Conservation (phyloP, 2,888 invertebrate genomes). For the Artemia sinica region DNA sequence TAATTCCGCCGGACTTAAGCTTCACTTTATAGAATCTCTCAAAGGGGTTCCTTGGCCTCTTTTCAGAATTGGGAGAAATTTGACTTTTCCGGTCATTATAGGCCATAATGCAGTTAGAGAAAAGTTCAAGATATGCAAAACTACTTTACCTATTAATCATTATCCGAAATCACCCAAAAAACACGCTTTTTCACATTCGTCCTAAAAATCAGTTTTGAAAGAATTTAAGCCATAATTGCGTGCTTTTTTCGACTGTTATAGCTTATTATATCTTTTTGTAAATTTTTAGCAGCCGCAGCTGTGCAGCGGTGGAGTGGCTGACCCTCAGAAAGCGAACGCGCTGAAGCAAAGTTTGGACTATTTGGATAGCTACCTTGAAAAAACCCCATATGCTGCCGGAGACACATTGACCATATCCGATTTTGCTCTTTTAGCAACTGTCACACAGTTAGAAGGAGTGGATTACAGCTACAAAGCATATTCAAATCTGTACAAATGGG, state of each 20-base stretch:
- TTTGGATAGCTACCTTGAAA: constrained; percentile 28
- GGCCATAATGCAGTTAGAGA: too few relatives aligned
- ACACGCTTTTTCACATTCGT: neutral
- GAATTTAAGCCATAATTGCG: neutral
- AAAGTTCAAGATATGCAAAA: too few relatives aligned
- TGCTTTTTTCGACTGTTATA: neutral
- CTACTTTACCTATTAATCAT: neutral
- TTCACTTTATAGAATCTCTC: too few relatives aligned
- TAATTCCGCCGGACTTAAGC: too few relatives aligned
- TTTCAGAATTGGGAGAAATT: too few relatives aligned
- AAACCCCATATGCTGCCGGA: constrained; percentile 28
- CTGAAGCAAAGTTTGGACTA: constrained; percentile 28
- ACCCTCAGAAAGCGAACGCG: constrained; percentile 28
- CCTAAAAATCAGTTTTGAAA: neutral
- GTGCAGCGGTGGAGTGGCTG: constrained; percentile 25
- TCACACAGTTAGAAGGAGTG: constrained; percentile 29
- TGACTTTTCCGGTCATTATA: too few relatives aligned
- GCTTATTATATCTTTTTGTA: constrained; percentile 4
- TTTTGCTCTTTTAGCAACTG: constrained; percentile 29
- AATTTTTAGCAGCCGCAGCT: constrained; percentile 25
- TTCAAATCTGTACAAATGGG: constrained; percentile 26
- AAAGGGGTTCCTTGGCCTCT: too few relatives aligned
- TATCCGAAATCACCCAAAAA: neutral
- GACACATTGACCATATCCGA: constrained; percentile 31
- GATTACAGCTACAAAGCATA: constrained; percentile 28